Base-by-base conservation (phyloP, 2,888 invertebrate genomes). In the Apamea monoglypha region DNA sequence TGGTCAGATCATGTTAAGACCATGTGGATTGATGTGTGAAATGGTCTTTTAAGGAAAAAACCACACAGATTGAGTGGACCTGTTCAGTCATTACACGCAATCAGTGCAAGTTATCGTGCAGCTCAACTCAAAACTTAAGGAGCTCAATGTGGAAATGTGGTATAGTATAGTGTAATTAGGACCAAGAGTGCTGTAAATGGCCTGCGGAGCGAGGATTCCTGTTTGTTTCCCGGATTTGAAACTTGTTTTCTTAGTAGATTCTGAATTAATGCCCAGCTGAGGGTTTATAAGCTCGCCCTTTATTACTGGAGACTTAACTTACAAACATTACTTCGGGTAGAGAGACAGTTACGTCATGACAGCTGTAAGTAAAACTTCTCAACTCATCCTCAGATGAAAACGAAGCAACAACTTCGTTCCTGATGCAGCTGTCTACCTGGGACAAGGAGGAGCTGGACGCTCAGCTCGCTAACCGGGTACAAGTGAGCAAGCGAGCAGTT, bases 391-490 rank as follows among this genome's bases (percentile, higher is more conserved):
- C 92, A 99, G 99, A 99, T 97, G 99, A 99, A 95, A 99, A 98
- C 95, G 99, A 99, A 96, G 99, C 99, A 0, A 99, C 99, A 16
- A 99, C 99, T 16, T 99, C 99, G 12, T 99, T 99, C 95, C 97
- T 99, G 68, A 98, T 99, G 96, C 99, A 99, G 93, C 95, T 99
- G 64, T 99, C 99, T 1, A 99, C 99, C 0, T 99, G 99, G 99
- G 99, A 99, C 94, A 99, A 99, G 92, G 99, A 99, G 92, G 99
- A 99, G 93, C 96, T 99, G 77, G 99, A 99, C 91, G 99, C 99
- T 88, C 99, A 99, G 95, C 97, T 99, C 61, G 99, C 99, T 0
- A 99, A 99, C 96, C 97, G 99, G 50, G 99, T 99, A 12, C 99
- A 99, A 96, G 99, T 99, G 36, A 99, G 99, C 18, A 99, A 99